phyloP scores from a whole-genome alignment of 2,797 vertebrate genomes.

The Alauda arvensis region DNA sequence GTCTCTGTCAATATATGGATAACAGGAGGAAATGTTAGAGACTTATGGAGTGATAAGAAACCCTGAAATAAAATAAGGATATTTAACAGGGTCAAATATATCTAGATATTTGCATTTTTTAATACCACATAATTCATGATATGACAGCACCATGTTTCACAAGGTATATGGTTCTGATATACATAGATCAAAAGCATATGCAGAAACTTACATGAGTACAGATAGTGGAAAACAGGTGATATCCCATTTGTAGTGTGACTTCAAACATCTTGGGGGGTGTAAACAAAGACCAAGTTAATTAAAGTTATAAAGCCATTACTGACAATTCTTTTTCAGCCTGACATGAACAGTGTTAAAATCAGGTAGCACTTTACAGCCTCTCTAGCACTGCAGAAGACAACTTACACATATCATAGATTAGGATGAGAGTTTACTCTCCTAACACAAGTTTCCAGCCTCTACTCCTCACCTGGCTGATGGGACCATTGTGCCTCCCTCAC shows the following conservation, averaged over 20 bases:
- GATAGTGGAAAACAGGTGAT: not conserved
- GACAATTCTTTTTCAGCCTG: not conserved
- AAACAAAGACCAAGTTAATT: not conserved
- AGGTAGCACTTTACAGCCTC: not conserved
- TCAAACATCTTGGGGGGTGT: not conserved
- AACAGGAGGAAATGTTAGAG: not conserved
- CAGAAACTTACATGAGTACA: not conserved
- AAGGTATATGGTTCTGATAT: not conserved
- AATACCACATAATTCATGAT: not conserved
- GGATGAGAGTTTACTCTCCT: not conserved
- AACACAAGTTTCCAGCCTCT: not conserved
- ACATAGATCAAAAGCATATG: not conserved
- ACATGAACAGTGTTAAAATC: not conserved
- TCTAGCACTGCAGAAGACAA: not conserved
- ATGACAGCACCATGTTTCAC: not conserved
- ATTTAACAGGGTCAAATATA: not conserved
- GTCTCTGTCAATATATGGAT: not conserved
- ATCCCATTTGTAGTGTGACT: accelerated
- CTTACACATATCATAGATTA: too few species aligned
- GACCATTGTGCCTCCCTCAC: not conserved
- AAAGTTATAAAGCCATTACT: not conserved
- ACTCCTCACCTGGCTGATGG: not conserved
- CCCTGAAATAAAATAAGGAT: not conserved
- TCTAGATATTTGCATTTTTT: not conserved
- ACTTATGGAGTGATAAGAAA: not conserved